Conservation (phyloP, 2,797 vertebrate genomes). For the Smutsia temminckii region DNA sequence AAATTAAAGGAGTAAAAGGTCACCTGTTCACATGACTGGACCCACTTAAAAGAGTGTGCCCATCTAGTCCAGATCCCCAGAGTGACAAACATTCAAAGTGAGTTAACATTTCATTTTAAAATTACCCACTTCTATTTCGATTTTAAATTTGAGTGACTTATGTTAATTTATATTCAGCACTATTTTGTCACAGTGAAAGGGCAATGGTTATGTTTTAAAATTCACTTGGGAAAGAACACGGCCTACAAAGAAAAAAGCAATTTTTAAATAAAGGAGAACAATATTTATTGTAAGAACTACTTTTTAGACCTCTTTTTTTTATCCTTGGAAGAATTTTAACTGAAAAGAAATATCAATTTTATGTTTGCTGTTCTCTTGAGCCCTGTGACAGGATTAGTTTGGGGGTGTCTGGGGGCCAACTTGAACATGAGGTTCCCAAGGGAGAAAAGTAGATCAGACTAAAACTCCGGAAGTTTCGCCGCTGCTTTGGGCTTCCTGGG, state of each 20-base stretch:
- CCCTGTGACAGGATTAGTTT: slow-evolving; percentile 14
- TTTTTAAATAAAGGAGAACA: neutral
- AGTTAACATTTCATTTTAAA: slow-evolving; percentile 48
- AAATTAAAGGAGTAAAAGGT: slow-evolving; percentile 11
- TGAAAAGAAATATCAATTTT: slow-evolving; percentile 51
- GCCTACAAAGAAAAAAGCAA: neutral
- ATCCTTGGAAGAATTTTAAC: slow-evolving; percentile 41
- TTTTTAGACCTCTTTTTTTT: slow-evolving; percentile 2
- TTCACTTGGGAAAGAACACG: slow-evolving; percentile 53
- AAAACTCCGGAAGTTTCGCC: neutral
- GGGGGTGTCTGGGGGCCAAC: neutral
- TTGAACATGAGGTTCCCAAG: neutral
- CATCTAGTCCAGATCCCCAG: neutral
- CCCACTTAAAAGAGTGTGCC: slow-evolving; percentile 15
- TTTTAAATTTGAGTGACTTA: slow-evolving; percentile 53
- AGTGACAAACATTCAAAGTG: slow-evolving; percentile 57
- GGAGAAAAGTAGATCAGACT: slow-evolving; percentile 21
- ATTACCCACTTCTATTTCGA: slow-evolving; percentile 50
- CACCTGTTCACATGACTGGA: neutral
- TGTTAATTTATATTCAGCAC: slow-evolving; percentile 58
- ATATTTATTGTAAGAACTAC: slow-evolving; percentile 1
- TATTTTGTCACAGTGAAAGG: slow-evolving; percentile 62
- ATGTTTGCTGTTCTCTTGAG: slow-evolving; percentile 26
- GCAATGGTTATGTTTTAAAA: slow-evolving; percentile 46
- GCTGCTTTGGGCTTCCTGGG: neutral